Base-by-base conservation (phyloP, 2,888 invertebrate species). In the Limulus polyphemus region DNA sequence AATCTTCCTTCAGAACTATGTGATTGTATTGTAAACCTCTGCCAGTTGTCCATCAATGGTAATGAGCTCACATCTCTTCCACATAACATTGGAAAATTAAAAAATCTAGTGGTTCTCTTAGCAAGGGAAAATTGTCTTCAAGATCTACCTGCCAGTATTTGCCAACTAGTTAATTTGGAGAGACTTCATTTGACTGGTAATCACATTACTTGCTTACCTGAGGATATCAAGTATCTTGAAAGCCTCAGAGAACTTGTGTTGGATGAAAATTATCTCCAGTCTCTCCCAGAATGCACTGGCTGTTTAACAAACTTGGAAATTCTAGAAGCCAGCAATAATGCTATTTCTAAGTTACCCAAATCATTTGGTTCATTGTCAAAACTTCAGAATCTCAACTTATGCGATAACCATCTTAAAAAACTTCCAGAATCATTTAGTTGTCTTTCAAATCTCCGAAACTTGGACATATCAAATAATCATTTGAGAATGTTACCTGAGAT, bases 21-120 rank as follows among this genome's bases (percentile, higher is more conserved):
- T 55, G 14, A 61, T 12, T 55, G 51, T 3, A 17, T 65, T 0
- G n/a, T 55, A 7, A n/a, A 57, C 11, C 17, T 65, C 9, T 46
- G 47, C 11, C 57, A 46, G 47, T 48, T 65, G 2, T 65, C 65
- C 14, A 13, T 88, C 67, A 84, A 84, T 74, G 80, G 84, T 72
- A 90, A 90, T 80, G 79, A 80, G 65, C 75, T 90, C 63, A 83
- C 82, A 73, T 77, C 77, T 70, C 77, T 91, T 74, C 88, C 90
- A 66, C 81, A 83, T 62, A 80, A 81, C 67, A 81, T 90, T 72
- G 81, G 83, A 70, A 76, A 79, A 64, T 77, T 90, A 71, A 77
- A 78, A 67, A 80, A 81, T 68, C 79, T 90, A n/a, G n/a, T 49
- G 14, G 61, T 61, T 32, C 55, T 65, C 10, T 61, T 61, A 54